These are phyloP conservation scores for Capreolus pygargus DNA, from an alignment of 2,113 vertebrate genomes.

Conservation along the genomic window DNA sequence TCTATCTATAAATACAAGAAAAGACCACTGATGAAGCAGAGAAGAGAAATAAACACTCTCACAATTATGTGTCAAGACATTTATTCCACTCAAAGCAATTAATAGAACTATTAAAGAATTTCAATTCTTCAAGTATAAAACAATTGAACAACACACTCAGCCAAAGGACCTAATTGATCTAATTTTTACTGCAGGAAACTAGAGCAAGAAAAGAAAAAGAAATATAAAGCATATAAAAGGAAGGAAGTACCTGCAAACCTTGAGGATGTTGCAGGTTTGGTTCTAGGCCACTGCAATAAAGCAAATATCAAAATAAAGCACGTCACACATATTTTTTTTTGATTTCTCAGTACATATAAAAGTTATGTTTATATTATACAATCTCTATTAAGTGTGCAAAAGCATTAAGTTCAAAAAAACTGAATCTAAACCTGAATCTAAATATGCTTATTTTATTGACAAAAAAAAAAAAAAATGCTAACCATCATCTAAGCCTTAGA, in stretches of 20 bases:
- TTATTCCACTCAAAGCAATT: neutral
- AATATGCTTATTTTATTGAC: neutral
- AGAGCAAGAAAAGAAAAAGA: neutral
- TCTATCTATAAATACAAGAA: neutral
- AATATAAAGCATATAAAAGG: neutral
- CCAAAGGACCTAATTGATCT: neutral
- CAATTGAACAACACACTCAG: neutral
- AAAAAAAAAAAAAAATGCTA: neutral
- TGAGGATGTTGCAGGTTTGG: neutral
- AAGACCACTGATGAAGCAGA: neutral
- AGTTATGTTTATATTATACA: neutral
- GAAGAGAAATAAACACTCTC: neutral
- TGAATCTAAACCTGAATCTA: neutral
- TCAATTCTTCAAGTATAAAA: neutral
- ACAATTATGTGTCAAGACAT: neutral
- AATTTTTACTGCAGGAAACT: neutral
- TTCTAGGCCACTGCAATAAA: neutral
- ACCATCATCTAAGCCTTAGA: neutral
- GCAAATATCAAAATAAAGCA: neutral
- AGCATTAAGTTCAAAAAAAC: neutral
- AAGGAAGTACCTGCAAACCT: neutral
- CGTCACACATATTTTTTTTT: neutral
- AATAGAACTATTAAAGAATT: neutral
- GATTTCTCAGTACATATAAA: neutral
- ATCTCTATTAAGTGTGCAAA: neutral